Conservation (phyloP, 1,140 invertebrate genomes). For the Antheraea mylitta region DNA sequence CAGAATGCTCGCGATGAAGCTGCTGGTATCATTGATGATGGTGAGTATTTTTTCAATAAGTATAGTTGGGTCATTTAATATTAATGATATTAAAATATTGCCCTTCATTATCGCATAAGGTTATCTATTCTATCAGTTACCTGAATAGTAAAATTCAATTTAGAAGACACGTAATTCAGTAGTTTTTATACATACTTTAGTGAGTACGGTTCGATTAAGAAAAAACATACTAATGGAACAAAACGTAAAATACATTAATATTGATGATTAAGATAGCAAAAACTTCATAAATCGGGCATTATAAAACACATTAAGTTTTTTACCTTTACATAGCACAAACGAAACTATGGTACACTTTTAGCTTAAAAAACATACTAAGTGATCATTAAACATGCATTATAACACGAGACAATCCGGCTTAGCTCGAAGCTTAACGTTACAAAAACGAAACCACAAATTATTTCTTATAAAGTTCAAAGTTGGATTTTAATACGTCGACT, state of each 20-base stretch:
- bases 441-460: slow-evolving; percentile 8
- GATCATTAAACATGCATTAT: neutral
- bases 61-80: too few species aligned
- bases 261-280: neutral
- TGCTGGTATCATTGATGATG: slow-evolving; percentile 69
- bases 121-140: too few species aligned
- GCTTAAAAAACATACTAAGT: neutral
- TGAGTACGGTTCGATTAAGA: too few species aligned
- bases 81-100: too few species aligned
- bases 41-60: slow-evolving; percentile 38
- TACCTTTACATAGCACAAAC: slow-evolving; percentile 14
- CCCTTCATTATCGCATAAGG: too few species aligned
- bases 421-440: neutral
- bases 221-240: too few species aligned
- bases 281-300: neutral
- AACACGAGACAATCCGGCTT: neutral
- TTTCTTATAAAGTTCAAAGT: slow-evolving; percentile 5
- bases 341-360: neutral
- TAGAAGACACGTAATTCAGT: too few species aligned
- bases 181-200: too few species aligned
- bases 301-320: neutral
- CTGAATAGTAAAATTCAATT: too few species aligned
- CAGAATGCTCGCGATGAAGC: slow-evolving; percentile 73
- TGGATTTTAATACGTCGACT: slow-evolving; percentile 9
- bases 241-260: too few species aligned